Evolutionary conservation across 2,113 vertebrate genomes (phyloP), one percentile per base, ranked within the genome.

Genomic region (Alligator mississippiensis): DNA sequence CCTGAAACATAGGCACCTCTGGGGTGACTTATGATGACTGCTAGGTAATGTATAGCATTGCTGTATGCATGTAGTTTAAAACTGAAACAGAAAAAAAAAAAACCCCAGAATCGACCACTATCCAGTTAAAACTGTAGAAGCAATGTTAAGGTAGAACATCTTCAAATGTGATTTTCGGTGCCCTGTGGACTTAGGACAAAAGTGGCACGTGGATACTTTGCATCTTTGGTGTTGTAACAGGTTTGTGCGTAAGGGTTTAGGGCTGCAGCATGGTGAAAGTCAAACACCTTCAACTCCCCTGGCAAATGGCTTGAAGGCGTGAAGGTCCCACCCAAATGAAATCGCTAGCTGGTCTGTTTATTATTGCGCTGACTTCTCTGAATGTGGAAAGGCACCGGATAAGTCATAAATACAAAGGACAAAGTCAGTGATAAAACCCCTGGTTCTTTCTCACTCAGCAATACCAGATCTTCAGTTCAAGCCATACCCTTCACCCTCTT

Each of bases 351-450:
- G 66, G 12, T 17, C 72, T 60, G 22, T 2, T 82, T n/a, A 21
- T 28, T 28, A 3, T 24, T 70, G 58, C 85, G 80, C 3, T 63
- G 47, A 25, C 58, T 0, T 9, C n/a, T 18, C 34, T 34, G 54
- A 54, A 72, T 30, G 38, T 72, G 68, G 68, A 74, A 87, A 80
- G 63, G 21, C 58, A 85, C 0, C 0, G 1, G 5, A 62, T 1
- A 15, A 5, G 4, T 1, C 1, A 2, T 1, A 47, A 11, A 30
- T 82, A 30, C 6, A 30, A 58, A 86, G 60, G n/a, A 2, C 0
- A 3, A 59, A 19, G 15, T 4, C 0, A 18, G 66, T 59, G 25
- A 4, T 0, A 34, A 85, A 24, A 79, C 1, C 2, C 4, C 27
- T 22, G 4, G 0, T 2, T 58, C 18, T 55, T 5, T 2, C n/a